These are phyloP conservation scores for Dryas iulia DNA, from an alignment of 1,140 invertebrate species.

Conservation along the genomic window DNA sequence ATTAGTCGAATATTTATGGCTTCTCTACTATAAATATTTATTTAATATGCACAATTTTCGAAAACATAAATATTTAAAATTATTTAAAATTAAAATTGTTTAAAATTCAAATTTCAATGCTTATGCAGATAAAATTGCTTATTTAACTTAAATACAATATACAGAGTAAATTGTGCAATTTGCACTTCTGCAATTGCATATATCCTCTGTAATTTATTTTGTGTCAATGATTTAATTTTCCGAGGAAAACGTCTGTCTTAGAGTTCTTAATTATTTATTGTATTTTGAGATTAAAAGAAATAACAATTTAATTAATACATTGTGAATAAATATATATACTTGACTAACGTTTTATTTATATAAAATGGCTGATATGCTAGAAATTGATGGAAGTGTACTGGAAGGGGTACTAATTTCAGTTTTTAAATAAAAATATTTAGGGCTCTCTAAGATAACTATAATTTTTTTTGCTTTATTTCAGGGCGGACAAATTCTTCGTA, in stretches of 20 bases:
- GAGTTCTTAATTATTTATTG: neutral
- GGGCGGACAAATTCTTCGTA: conserved; percentile 94
- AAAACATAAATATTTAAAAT: no score
- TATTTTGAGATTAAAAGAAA: neutral
- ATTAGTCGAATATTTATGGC: no score
- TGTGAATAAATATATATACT: neutral
- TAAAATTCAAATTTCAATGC: no score
- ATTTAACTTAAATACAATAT: no score
- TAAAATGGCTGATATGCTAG: conserved; percentile 58
- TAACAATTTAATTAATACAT: neutral
- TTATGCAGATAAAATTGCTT: no score
- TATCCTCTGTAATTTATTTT: neutral
- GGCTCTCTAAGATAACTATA: neutral
- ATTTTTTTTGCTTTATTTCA: conserved; percentile 55
- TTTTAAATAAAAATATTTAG: no score
- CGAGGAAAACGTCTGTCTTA: neutral
- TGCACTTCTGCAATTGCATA: no score
- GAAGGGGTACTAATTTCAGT: conserved; percentile 85
- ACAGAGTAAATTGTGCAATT: no score
- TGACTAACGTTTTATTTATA: neutral
- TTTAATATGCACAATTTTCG: no score
- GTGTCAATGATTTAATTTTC: neutral
- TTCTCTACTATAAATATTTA: no score
- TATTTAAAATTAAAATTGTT: no score
- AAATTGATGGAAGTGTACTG: conserved; percentile 84